Base-by-base conservation (phyloP, 2,888 invertebrate genomes). In the Argyresthia goedartella region DNA sequence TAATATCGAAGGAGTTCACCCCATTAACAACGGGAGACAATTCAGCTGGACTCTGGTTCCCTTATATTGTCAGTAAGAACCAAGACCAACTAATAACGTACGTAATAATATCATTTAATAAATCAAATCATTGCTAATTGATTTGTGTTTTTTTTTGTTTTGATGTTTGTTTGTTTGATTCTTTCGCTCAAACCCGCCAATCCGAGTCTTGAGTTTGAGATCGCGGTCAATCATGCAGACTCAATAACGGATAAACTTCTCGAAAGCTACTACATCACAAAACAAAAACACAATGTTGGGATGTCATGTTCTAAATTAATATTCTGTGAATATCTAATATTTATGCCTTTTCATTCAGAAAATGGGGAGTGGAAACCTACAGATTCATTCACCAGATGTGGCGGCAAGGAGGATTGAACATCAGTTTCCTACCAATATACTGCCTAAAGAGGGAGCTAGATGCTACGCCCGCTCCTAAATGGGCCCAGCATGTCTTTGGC, bases 21-120 rank as follows among this genome's bases (percentile, higher is more conserved):
- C 94, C 94, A 0, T 71, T 91, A 53, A 94, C 94, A 0, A 94
- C 94, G 0, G 92, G 93, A 0, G 94, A 94, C 68, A 91, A 92
- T 0, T 91, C 93, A 1, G 95, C 93, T 0, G 95, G 94, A 0
- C 71, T 94, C 7, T 94, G 94, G 93, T 84, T 88, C 9, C 94
- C 94, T 0, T 93, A 89, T 65, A 67, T 91, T 8, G 81, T 89
- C 45, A 88, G 88, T 0, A 76, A 81, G 13, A 92, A 92, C 0
- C 76, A 90, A 0, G 61, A 66, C 1, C 59, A 77, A 0, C 80
- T 89, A 55, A 75, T 92, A 14, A 58, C 71, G 90, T 91, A 69
- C 77, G 81, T 69, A 53, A 39, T 4, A n/a, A 42, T 4, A n/a
- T n/a, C 42, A 42, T 8, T 10, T 35, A n/a, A 42, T 8, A 42